Conservation (phyloP, 1,140 invertebrate genomes). For the Metopolophium dirhodum region DNA sequence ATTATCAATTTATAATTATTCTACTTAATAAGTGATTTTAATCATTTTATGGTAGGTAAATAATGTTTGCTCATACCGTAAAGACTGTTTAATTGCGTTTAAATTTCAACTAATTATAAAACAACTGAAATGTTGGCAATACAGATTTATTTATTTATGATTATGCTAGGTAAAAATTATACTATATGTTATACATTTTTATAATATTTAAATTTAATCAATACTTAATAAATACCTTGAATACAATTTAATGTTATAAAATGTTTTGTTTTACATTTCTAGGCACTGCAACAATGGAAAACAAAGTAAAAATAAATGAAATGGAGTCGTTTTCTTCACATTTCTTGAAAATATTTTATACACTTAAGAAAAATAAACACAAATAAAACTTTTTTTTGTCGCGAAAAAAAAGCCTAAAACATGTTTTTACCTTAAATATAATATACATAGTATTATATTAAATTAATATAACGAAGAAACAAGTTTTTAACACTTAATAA, state of each 20-base stretch:
- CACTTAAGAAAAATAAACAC: not conserved
- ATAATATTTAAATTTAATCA: slow-evolving; percentile 24
- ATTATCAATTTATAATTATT: not conserved
- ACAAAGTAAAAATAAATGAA: slow-evolving; percentile 51
- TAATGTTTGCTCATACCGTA: slow-evolving; percentile 39
- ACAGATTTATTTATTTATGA: slow-evolving; percentile 29
- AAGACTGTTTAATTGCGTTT: slow-evolving; percentile 29
- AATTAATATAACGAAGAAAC: not conserved
- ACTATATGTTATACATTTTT: slow-evolving; percentile 20
- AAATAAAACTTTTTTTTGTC: not conserved
- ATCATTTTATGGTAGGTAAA: slow-evolving; percentile 2
- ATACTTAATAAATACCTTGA: slow-evolving; percentile 39
- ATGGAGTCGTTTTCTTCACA: not conserved
- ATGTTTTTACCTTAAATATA: not conserved
- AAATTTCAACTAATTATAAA: slow-evolving; percentile 16
- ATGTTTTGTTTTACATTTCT: slow-evolving; percentile 51
- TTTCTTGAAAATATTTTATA: slow-evolving; percentile 24
- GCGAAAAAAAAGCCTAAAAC: not conserved
- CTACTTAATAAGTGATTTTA: not conserved
- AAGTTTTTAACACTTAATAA: not conserved
- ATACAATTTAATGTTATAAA: slow-evolving; percentile 17
- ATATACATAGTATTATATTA: not conserved
- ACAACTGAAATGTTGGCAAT: not conserved
- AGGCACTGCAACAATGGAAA: slow-evolving; percentile 49
- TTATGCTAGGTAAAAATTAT: not conserved